Evolutionary conservation across 2,113 vertebrate species (phyloP).

Genomic region (Brachyhypopomus gauderio): DNA sequence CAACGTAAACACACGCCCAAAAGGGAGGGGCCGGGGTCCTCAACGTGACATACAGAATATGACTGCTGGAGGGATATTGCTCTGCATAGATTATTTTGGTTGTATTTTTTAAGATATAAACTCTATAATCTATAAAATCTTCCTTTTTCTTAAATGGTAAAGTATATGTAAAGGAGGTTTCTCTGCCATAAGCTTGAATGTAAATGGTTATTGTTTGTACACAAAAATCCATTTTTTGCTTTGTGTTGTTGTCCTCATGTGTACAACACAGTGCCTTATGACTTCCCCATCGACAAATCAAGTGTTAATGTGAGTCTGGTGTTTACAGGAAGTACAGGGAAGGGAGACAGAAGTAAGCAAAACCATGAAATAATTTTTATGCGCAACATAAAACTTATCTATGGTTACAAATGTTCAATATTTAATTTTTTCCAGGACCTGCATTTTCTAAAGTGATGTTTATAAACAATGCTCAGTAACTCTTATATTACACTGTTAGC

Average conservation of each 20-base stretch:
- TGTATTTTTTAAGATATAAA: too few species aligned
- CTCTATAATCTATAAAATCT: not conserved
- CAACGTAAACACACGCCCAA: too few species aligned
- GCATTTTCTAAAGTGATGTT: not conserved
- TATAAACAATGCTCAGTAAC: not conserved
- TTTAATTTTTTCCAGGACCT: not conserved
- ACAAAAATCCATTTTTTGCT: not conserved
- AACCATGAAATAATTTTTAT: slow-evolving; percentile 16
- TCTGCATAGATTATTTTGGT: too few species aligned
- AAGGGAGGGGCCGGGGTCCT: too few species aligned
- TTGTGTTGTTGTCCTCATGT: not conserved
- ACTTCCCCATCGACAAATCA: slow-evolving; percentile 37
- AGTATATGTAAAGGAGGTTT: slow-evolving; percentile 7
- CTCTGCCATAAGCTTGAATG: slow-evolving; percentile 18
- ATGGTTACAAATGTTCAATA: not conserved
- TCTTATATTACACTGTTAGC: too few species aligned
- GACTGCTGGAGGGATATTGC: too few species aligned
- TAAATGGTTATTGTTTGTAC: slow-evolving; percentile 7
- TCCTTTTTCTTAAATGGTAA: slow-evolving; percentile 29
- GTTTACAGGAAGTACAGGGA: slow-evolving; percentile 8
- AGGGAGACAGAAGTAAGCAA: not conserved
- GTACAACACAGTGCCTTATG: not conserved
- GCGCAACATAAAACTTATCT: not conserved
- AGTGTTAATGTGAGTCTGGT: not conserved
- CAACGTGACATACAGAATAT: too few species aligned